Evolutionary conservation across 2,888 invertebrate species (phyloP), one percentile per base, ranked within the genome.

Genomic region (Andrena trimmerana): DNA sequence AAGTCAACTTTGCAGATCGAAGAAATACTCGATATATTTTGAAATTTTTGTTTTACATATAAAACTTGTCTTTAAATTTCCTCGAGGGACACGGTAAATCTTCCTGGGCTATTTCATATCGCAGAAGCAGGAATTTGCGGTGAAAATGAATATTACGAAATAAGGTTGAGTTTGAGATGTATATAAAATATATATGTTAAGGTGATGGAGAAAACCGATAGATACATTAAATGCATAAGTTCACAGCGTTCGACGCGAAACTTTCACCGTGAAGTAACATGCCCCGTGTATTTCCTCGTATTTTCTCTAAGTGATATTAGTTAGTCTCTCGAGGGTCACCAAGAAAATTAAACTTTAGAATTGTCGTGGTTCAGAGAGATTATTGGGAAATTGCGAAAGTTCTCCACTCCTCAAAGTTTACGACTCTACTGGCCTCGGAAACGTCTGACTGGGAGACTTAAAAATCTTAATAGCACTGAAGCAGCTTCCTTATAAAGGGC

Each of bases 311-410:
- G 72, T 68, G 62, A 66, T 70, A 74, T 57, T 69, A 84, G 74
- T 68, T 62, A 62, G 76, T 75, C 83, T 67, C 79, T 31, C 60
- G 33, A 70, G 78, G 59, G 57, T 60, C 54, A 52, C 77, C 78
- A 78, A 83, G 85, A 86, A 86, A 86, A 86, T 86, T 85, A 86
- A 86, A 86, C 81, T 85, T 86, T 31, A 72, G 81, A 85, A 86
- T 85, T 78, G 84, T 86, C 84, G 79, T 70, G 81, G 78, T 83
- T 84, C 73, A 81, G 76, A 74, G 72, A 77, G 84, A 85, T 86
- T 85, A 86, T 86, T 77, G 84, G 85, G 71, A 86, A 86, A 86
- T 85, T 85, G 84, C 78, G 20, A 86, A 86, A 86, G 81, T 86
- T 86, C 74, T 63, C 85, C 78, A 81, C 80, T 83, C 67, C 80